Evolutionary conservation across 2,797 vertebrate species (phyloP), one percentile per base, ranked within the genome.

Genomic region (Enteromius fasciolatus): DNA sequence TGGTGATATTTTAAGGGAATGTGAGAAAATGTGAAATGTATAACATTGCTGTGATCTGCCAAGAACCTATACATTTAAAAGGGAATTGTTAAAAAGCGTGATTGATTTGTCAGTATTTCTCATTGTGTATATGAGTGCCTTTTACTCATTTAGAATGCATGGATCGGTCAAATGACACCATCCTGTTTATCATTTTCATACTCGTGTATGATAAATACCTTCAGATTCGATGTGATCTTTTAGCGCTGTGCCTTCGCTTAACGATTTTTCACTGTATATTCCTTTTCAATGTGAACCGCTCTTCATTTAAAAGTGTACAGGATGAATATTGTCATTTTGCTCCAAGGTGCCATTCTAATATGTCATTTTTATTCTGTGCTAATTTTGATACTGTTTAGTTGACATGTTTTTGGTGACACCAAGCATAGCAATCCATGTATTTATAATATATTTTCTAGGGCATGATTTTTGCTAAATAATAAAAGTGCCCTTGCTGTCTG

Each of bases 381-480:
- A 25, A 70, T 78, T 78, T 67, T 67, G 20, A 78, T 52, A 50
- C 52, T 41, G 50, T 75, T 75, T n/a, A 14, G 11, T 54, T 54
- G 48, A 54, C 70, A 23, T 57, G 48, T 20, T 69, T 69, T 41
- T n/a, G 33, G 12, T 59, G 78, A 54, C 33, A 28, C 64, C 33
- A 18, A 33, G 61, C 31, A 39, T 54, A 20, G 33, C 25, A 74
- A 39, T 48, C 15, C 61, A 50, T 75, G 54, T 81, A 52, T 75
- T 41, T 50, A 7, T 36, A 7, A 73, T 50, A 74, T 63, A 28
- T 75, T 52, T 54, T 54, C n/a, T 46, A 59, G 72, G 72, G 61
- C 72, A 76, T 3, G 10, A 54, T 10, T 54, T 75, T 76, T 41
- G 86, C 90, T 87, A 87, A 87, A 85, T 88, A 89, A 80, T 83